Percentiles rank a stretch among this genome's conserved stretches.
Evolutionary conservation across 2,797 vertebrate species (phyloP).

Genomic region (Hipposideros larvatus): DNA sequence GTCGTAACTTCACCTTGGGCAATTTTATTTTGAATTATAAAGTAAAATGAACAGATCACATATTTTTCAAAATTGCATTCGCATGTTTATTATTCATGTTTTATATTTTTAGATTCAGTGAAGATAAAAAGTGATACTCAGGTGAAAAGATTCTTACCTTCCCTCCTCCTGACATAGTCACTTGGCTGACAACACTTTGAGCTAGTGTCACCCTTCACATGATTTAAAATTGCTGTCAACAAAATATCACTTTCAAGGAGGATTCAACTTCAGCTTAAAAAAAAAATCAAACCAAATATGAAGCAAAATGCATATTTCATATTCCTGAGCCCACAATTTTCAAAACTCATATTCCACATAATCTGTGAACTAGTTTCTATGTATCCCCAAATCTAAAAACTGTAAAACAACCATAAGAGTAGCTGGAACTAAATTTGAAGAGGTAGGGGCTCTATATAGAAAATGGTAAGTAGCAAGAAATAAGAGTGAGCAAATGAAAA

Average conservation of each 20-base stretch:
- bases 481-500: neutral
- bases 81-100: slow-evolving; percentile 30
- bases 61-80: slow-evolving; percentile 1
- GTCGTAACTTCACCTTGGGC: neutral
- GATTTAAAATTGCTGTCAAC: neutral
- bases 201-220: neutral
- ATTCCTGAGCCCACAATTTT: neutral
- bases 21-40: slow-evolving; percentile 68
- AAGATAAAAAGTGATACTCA: slow-evolving; percentile 12
- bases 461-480: neutral
- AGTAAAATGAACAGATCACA: slow-evolving; percentile 47
- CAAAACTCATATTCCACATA: neutral
- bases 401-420: neutral
- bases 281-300: neutral
- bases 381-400: neutral
- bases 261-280: neutral
- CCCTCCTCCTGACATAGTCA: neutral
- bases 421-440: neutral
- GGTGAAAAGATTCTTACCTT: neutral
- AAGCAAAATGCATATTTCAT: neutral
- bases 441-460: neutral
- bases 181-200: neutral
- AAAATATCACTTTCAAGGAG: neutral
- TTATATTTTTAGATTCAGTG: slow-evolving; percentile 8
- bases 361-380: neutral